A percentile compares a stretch with the other conserved stretches of the same genome.
Evolutionary conservation across 2,888 invertebrate species (phyloP).

Genomic region (Incurvaria masculella): DNA sequence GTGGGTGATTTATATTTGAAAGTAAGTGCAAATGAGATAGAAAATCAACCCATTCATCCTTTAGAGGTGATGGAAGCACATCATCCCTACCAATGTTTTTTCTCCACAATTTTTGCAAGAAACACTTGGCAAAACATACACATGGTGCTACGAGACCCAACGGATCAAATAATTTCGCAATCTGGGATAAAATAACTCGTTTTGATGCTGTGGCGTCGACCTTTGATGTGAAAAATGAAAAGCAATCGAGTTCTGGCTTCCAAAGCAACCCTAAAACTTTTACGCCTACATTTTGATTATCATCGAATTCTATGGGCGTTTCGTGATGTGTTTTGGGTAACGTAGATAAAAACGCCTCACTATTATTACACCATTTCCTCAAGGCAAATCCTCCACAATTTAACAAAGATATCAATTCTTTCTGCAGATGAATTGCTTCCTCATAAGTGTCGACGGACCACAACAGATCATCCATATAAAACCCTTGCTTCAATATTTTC

Average conservation of each 20-base stretch:
- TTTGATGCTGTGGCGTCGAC: constrained; percentile 1
- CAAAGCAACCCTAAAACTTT: not conserved
- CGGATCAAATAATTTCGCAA: constrained; percentile 11
- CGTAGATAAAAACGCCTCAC: not conserved
- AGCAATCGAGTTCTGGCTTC: not conserved
- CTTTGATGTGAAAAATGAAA: constrained; percentile 1
- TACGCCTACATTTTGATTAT: not conserved
- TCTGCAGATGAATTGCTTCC: not conserved
- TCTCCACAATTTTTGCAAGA: constrained; percentile 11
- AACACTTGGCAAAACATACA: constrained; percentile 7
- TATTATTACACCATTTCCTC: constrained; percentile 7
- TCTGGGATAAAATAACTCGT: constrained; percentile 1
- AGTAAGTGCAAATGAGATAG: not conserved
- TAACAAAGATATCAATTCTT: not conserved
- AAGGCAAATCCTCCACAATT: constrained; percentile 1
- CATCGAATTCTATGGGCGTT: not conserved
- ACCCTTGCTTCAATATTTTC: not conserved
- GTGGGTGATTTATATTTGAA: not conserved
- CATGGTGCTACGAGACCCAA: constrained; percentile 10
- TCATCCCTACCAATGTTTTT: constrained; percentile 2
- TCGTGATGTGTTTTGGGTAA: constrained; percentile 2
- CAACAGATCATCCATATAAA: constrained; percentile 4
- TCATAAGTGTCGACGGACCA: not conserved
- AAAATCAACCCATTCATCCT: constrained; percentile 1
- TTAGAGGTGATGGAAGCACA: constrained; percentile 4